These are phyloP conservation scores for Salvelinus sp. DNA, from an alignment of 2,113 vertebrate genomes.

Conservation along the genomic window DNA sequence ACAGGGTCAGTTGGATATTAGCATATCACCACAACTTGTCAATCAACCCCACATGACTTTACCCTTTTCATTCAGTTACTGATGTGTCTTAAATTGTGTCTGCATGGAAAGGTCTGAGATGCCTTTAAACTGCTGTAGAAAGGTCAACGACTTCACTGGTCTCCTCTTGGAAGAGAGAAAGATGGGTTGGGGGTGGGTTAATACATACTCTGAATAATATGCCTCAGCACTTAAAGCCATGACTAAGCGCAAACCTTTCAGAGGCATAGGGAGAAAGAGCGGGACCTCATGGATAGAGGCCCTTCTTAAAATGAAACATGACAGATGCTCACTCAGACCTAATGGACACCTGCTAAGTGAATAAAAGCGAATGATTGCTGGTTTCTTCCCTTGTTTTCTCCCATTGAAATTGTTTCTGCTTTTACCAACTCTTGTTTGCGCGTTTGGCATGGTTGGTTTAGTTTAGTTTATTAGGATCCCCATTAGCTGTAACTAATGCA, in stretches of 20 bases:
- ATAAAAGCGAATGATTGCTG: too few species aligned
- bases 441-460: too few species aligned
- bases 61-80: slow-evolving; percentile 74
- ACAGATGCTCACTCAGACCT: slow-evolving; percentile 6
- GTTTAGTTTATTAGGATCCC: too few species aligned
- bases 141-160: slow-evolving; percentile 73
- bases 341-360: neutral
- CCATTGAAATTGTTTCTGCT: too few species aligned
- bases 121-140: slow-evolving; percentile 72
- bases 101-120: slow-evolving; percentile 72
- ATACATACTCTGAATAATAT: slow-evolving; percentile 64
- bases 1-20: slow-evolving; percentile 60
- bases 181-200: slow-evolving; percentile 39
- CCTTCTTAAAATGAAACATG: slow-evolving; percentile 32
- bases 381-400: too few species aligned
- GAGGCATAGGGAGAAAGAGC: slow-evolving; percentile 37
- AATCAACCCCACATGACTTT: slow-evolving; percentile 65
- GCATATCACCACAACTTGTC: slow-evolving; percentile 68
- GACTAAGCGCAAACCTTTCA: slow-evolving; percentile 58
- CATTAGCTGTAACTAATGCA: too few species aligned
- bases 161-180: slow-evolving; percentile 53
- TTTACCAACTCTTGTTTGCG: too few species aligned
- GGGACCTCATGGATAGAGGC: slow-evolving; percentile 44
- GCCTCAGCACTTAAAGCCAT: slow-evolving; percentile 66
- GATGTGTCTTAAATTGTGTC: slow-evolving; percentile 77